Base-by-base conservation (phyloP, 2,113 vertebrate species). In the Mormyrus iriodes region DNA sequence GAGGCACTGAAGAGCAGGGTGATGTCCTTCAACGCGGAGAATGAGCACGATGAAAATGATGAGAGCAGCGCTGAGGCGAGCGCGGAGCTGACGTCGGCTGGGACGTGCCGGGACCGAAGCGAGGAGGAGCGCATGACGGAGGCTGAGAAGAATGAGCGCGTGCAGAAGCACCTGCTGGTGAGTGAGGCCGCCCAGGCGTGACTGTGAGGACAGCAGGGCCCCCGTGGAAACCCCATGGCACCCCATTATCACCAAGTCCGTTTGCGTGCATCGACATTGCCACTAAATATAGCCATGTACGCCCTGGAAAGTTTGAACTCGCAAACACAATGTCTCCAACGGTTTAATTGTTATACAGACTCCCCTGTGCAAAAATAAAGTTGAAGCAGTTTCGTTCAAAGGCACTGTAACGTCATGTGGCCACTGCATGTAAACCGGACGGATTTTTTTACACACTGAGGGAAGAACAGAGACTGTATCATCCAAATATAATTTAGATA, bases 81-180 rank as follows among this genome's bases (percentile, higher is more conserved):
- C 0, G 98, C 98, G 0, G 98, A 99, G 86, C 93, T 99, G 3
- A 95, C 93, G 2, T 95, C 96, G 0, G 96, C 97, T 0, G 98
- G 96, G 88, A 97, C 95, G 88, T 95, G 95, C 91, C 96, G 97
- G 88, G 98, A 99, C 91, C 97, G 98, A 91, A 99, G 97, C 0
- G 98, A 99, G 91, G 98, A 99, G 91, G 95, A 99, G 27, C 95
- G 98, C 61, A 96, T 97, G 85, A 99, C 98, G 0, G 98, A 99
- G 87, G 97, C 98, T 0, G 97, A 98, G 95, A 99, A 99, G 94
- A 99, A 99, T 0, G 96, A 97, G 89, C 94, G 97, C 87, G 97
- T 99, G 86, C 98, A 98, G 95, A 98, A 97, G 91, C 98, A 97
- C 91, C 95, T 99, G 88, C 97, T 98, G 97, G 98, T 98, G 95